These are phyloP conservation scores for Microctenopoma lineatum DNA, from an alignment of 2,797 vertebrate genomes.

Conservation along the genomic window DNA sequence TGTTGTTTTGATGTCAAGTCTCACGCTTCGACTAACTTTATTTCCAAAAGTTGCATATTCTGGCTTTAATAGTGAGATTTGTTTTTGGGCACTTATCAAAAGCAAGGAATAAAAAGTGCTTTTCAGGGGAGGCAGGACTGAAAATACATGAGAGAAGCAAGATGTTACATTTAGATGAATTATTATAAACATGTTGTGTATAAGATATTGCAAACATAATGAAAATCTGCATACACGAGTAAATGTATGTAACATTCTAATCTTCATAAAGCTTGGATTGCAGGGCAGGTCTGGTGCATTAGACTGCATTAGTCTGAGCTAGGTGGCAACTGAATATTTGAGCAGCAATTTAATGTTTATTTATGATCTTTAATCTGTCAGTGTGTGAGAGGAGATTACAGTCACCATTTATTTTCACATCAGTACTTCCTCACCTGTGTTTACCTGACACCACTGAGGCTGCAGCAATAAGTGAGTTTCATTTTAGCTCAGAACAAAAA, in stretches of 20 bases:
- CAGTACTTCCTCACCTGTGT: slow-evolving; percentile 22
- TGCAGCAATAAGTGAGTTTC: slow-evolving; percentile 61
- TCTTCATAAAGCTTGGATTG: neutral
- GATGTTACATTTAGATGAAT: no score
- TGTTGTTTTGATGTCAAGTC: no score
- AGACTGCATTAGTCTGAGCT: neutral
- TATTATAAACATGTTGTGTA: no score
- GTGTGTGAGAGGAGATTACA: slow-evolving; percentile 15
- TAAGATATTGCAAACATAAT: no score
- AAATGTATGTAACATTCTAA: neutral
- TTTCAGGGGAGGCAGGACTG: neutral
- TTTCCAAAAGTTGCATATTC: no score
- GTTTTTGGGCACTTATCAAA: neutral
- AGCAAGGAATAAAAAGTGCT: neutral
- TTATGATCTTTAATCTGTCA: no score
- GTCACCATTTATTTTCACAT: slow-evolving; percentile 9
- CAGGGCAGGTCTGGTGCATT: neutral
- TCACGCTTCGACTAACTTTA: no score
- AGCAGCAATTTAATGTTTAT: no score
- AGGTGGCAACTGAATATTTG: no score
- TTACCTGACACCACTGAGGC: slow-evolving; percentile 51
- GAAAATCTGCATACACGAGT: no score
- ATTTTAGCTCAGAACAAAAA: slow-evolving; percentile 60
- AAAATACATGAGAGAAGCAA: neutral
- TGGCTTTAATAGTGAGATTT: no score